Percentiles rank a stretch among this genome's conserved stretches.
phyloP scores from a whole-genome alignment of 2,113 vertebrate species.

The Edolisoma coerulescens region DNA sequence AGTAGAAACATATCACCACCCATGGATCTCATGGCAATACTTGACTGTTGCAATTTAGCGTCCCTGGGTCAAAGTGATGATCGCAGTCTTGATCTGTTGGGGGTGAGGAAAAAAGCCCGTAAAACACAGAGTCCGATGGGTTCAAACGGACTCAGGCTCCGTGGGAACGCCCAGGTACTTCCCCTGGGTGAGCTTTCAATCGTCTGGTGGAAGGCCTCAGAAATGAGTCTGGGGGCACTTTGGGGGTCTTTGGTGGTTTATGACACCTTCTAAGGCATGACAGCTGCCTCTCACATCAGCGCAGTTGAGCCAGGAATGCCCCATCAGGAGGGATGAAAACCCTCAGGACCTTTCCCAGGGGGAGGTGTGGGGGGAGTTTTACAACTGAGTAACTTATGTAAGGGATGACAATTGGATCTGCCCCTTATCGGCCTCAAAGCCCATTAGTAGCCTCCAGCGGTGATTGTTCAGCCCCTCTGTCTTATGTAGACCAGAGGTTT shows the following conservation, averaged over 20 bases:
- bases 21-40: neutral
- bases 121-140: neutral
- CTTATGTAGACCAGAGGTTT: neutral
- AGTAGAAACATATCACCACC: neutral
- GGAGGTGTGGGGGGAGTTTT: neutral
- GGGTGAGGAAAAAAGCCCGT: rapidly evolving
- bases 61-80: neutral
- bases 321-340: neutral
- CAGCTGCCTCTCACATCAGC: neutral
- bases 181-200: neutral
- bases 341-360: neutral
- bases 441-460: neutral
- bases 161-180: rapidly evolving
- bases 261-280: neutral
- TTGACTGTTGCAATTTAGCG: neutral
- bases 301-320: neutral
- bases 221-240: neutral
- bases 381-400: too few relatives aligned
- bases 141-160: neutral
- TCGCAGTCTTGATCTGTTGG: neutral
- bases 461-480: neutral
- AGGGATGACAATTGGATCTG: neutral
- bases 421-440: neutral
- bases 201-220: neutral
- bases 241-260: neutral